Base-by-base conservation (phyloP, 30 jellyfish, hydroid and myxozoan genomes). In the Aurelia coerulea region DNA sequence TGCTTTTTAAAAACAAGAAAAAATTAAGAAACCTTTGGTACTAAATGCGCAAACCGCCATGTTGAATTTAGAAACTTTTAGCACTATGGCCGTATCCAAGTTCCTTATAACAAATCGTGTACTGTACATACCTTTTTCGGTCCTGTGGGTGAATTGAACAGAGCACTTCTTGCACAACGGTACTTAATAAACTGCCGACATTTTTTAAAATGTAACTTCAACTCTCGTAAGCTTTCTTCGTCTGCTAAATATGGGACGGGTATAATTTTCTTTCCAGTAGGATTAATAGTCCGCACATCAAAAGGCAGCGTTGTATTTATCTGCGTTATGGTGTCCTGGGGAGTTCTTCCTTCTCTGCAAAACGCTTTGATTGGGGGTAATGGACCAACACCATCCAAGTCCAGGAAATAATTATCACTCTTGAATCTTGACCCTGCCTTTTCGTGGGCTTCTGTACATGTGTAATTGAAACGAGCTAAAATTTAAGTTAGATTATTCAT, bases 391-490 rank as follows among this genome's bases (percentile, higher is more conserved):
- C 99, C 99, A 90, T 95, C 99, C 90, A 95, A 32, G 56, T 95
- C 99, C 65, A 95, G 90, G 83, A 81, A 89, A 58, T 95, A 95
- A 16, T 85, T 96, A 67, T 95, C 99, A 79, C 91, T 95, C 69
- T 85, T 76, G 83, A 78, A 79, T n/a, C 96, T 42, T 10, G 83
- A 95, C 16, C 96, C 99, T 49, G 95, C 94, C 71, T 89, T 89
- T 53, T 96, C 82, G 62, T 76, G 87, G 67, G 90, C 88, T 68
- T 96, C 97, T 33, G 90, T 90, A 65, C 99, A 95, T 10, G 97
- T 89, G 86, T 95, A 90, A 65, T 95, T 95, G 88, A 89, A 95
- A 54, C 99, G 99, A 65, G 99, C 99, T 95, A 81, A 49, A 85
- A 68, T 46, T 7, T 1, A 46, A 46, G 15, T 9, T 4, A 9